These are phyloP conservation scores for Pao palembangensis DNA, from an alignment of 2,113 vertebrate genomes.

Conservation along the genomic window DNA sequence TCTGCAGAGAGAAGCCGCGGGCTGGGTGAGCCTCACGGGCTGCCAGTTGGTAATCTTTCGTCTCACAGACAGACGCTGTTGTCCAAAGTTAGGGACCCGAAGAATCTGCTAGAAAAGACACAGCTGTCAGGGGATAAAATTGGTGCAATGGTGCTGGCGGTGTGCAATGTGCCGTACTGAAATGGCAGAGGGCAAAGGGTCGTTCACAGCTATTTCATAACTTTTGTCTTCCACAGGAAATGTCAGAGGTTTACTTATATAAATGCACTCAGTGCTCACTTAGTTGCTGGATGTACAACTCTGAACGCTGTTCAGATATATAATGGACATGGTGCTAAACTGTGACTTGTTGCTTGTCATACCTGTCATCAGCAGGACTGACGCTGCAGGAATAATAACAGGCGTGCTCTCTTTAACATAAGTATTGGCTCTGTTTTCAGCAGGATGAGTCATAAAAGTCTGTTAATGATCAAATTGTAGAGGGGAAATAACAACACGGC, in stretches of 20 bases:
- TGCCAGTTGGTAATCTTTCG: conserved; percentile 60
- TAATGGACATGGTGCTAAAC: not conserved
- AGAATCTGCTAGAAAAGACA: conserved; percentile 76
- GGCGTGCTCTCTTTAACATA: too few relatives aligned
- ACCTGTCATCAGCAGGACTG: not conserved
- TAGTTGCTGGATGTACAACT: not conserved
- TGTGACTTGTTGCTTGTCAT: conserved; percentile 51
- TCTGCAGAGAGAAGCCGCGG: conserved; percentile 36
- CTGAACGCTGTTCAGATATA: not conserved
- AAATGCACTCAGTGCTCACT: not conserved
- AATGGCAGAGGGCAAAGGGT: conserved; percentile 74
- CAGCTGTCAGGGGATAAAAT: conserved; percentile 80
- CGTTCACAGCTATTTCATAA: conserved; percentile 54
- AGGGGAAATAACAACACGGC: too few relatives aligned
- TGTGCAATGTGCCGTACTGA: conserved; percentile 49
- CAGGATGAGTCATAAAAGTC: too few relatives aligned
- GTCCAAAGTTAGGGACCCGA: conserved; percentile 76
- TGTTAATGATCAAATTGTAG: too few relatives aligned
- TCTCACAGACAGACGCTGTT: conserved; percentile 66
- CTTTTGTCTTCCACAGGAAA: conserved; percentile 20
- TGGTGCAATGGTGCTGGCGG: conserved; percentile 64
- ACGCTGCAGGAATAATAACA: too few relatives aligned
- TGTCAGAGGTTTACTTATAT: not conserved
- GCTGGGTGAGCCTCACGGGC: conserved; percentile 29
- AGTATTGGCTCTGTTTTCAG: too few relatives aligned